Evolutionary conservation across 1,140 invertebrate species (phyloP).

Genomic region (Megalopta genalis): DNA sequence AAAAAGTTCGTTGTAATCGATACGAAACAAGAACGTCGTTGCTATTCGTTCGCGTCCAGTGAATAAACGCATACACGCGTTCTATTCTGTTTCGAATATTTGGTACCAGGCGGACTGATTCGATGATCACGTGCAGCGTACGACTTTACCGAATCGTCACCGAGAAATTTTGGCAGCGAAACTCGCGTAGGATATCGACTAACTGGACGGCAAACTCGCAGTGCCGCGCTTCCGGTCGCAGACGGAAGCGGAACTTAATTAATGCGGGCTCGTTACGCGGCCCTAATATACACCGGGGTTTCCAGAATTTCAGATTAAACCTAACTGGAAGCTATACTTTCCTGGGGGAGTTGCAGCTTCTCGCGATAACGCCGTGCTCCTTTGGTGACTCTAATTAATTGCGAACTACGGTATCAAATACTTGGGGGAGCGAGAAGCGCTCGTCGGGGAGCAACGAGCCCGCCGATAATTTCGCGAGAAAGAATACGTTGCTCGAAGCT

Average conservation of each 20-base stretch:
- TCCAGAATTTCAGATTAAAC: conserved; percentile 49
- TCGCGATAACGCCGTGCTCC: conserved; percentile 12
- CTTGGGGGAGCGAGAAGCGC: not conserved
- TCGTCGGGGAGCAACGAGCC: too few relatives aligned
- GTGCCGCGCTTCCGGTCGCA: conserved; percentile 22
- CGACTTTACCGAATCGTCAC: not conserved
- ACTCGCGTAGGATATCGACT: conserved; percentile 14
- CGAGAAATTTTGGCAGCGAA: conserved; percentile 12
- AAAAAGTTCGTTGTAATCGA: too few relatives aligned
- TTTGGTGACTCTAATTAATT: conserved; percentile 38
- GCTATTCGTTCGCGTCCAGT: too few relatives aligned
- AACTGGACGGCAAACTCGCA: conserved; percentile 36
- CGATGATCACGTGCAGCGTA: not conserved
- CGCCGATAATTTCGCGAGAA: not conserved
- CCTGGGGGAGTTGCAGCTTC: conserved; percentile 33
- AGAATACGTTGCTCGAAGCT: too few relatives aligned
- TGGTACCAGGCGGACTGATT: not conserved
- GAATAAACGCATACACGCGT: too few relatives aligned
- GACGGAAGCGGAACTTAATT: conserved; percentile 46
- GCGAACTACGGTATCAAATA: not conserved
- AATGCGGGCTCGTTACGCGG: conserved; percentile 43
- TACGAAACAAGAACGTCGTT: too few relatives aligned
- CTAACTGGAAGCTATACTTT: conserved; percentile 45
- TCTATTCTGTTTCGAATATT: not conserved
- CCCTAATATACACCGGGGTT: conserved; percentile 33